phyloP scores from a whole-genome alignment of 2,113 vertebrate genomes.

The Lathamus discolor region DNA sequence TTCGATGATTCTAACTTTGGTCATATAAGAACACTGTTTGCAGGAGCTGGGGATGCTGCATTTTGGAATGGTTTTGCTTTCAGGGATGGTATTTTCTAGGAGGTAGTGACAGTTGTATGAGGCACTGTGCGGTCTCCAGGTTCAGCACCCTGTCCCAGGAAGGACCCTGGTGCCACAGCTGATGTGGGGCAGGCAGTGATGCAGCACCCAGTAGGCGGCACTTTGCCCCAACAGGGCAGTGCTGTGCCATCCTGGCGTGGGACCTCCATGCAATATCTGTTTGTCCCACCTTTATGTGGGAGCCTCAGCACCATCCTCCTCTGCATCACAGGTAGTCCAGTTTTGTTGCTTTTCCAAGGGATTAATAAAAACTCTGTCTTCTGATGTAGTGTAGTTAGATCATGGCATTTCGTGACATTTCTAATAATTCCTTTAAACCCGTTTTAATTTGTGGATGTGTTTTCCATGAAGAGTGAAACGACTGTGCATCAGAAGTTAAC shows the following conservation, averaged over 20 bases:
- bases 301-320: neutral
- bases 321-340: neutral
- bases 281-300: fast-evolving
- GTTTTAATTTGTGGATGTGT: neutral
- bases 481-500: neutral
- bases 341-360: neutral
- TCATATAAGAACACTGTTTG: neutral
- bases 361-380: neutral
- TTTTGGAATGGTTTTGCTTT: neutral
- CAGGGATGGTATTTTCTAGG: neutral
- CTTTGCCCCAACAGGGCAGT: neutral
- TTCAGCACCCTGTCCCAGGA: neutral
- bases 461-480: neutral
- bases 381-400: neutral
- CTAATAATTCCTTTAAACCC: neutral
- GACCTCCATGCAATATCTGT: fast-evolving
- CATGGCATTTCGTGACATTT: neutral
- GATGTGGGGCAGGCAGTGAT: neutral
- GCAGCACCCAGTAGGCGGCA: neutral
- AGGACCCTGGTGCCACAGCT: neutral
- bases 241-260: neutral
- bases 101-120: neutral
- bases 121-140: no score
- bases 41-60: neutral
- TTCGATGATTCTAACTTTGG: neutral